Evolutionary conservation across 1,140 invertebrate species (phyloP).

Genomic region (Galleria mellonella): DNA sequence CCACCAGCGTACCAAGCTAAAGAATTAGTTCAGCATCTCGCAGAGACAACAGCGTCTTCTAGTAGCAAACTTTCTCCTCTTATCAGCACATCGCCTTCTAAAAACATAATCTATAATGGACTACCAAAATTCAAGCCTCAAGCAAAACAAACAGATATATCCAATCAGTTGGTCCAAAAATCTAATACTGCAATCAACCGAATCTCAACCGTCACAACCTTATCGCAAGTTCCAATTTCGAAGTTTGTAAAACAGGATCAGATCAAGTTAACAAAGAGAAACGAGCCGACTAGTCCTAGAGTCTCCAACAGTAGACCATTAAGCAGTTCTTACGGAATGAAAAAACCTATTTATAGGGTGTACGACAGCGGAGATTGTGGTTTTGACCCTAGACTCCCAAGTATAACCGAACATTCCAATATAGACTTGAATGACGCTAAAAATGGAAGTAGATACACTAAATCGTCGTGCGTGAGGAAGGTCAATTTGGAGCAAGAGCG

Average conservation of each 20-base stretch:
- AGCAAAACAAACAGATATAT: not conserved
- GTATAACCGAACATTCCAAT: conserved; percentile 54
- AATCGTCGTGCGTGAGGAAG: conserved; percentile 22
- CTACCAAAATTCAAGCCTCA: not conserved
- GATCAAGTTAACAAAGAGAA: not conserved
- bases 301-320: conserved; percentile 15
- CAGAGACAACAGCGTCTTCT: not conserved
- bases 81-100: not conserved
- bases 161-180: not conserved
- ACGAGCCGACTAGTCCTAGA: conserved; percentile 2
- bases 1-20: conserved; percentile 44
- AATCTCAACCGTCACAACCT: no score
- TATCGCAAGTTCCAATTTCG: not conserved
- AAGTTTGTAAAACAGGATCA: conserved; percentile 8
- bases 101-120: not conserved
- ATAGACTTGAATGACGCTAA: conserved; percentile 24
- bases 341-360: conserved; percentile 35
- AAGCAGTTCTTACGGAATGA: conserved; percentile 11
- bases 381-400: conserved; percentile 34
- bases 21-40: not conserved
- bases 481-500: conserved; percentile 27
- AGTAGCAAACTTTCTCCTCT: not conserved
- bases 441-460: conserved; percentile 6
- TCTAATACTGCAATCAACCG: no score
- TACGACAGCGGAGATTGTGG: conserved; percentile 47